Evolutionary conservation across 2,888 invertebrate species (phyloP).

Genomic region (Hirtodrosophila confusa): DNA sequence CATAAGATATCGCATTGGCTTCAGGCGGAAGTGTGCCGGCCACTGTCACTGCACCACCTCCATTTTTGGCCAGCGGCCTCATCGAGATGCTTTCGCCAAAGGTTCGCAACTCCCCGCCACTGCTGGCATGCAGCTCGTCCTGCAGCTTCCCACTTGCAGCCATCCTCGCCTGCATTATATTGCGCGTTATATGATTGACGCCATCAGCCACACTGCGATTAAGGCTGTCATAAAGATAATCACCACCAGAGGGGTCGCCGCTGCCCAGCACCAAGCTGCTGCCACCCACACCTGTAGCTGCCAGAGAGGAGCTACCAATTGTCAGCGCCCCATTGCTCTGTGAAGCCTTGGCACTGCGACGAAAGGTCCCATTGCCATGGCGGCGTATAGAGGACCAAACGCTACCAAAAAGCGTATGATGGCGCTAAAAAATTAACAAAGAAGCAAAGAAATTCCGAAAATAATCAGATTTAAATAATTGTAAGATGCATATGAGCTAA

Average conservation of each 20-base stretch:
- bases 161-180: conserved; percentile 81
- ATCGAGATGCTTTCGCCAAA: conserved; percentile 90
- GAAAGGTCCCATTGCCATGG: conserved; percentile 86
- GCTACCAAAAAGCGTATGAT: conserved; percentile 97
- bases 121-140: conserved; percentile 65
- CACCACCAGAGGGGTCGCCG: conserved; percentile 51
- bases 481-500: no score
- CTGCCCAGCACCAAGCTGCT: conserved; percentile 65
- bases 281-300: conserved; percentile 65
- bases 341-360: conserved; percentile 73
- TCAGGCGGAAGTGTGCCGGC: conserved; percentile 65
- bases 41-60: conserved; percentile 57
- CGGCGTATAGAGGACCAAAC: conserved; percentile 97
- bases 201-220: conserved; percentile 83
- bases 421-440: conserved; percentile 87
- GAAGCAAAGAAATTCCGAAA: no score
- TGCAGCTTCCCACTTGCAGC: conserved; percentile 68
- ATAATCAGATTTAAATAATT: no score
- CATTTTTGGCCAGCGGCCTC: conserved; percentile 81
- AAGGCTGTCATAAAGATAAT: conserved; percentile 77
- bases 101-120: conserved; percentile 79
- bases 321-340: conserved; percentile 74
- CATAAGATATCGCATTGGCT: conserved; percentile 76
- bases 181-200: conserved; percentile 83
- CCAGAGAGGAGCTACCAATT: conserved; percentile 48